Evolutionary conservation across 2,113 vertebrate genomes (phyloP), one percentile per base, ranked within the genome.

Genomic region (Oceanodroma tethys): DNA sequence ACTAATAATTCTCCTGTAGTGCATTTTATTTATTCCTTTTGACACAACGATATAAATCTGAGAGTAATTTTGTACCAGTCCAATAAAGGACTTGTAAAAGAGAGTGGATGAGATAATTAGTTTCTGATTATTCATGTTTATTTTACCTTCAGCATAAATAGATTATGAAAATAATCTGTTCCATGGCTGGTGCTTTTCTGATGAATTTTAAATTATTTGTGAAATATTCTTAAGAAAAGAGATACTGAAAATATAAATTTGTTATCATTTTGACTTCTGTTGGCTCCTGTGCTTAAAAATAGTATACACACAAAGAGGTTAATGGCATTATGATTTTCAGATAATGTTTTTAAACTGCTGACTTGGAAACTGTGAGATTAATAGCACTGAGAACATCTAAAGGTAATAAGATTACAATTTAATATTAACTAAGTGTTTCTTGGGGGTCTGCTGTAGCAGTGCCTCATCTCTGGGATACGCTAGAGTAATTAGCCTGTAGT

Each of bases 401-500:
- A 85, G 43, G 66, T 90, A 96, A 96, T 58, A 86, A 80, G 88
- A 95, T 97, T 93, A 96, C 73, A 86, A 82, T 91, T 88, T 93
- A 92, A 71, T 89, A 71, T 86, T 93, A 95, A 93, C 78, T 66
- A 84, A 93, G 84, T 45, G 63, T 85, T 95, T 96, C 81, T 88
- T 76, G 58, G 86, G 66, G 56, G 48, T 92, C 63, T 95, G 83
- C 88, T 86, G 38, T 71, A 81, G 60, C 63, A 1, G 21, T 40
- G 84, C 29, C 72, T 95, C 56, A 23, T 67, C 58, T 88, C 87
- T 70, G 84, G 47, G 53, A 86, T 82, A 45, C 53, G 40, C 62
- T 43, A 16, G 60, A 95, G 96, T 62, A 86, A 93, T 90, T 92
- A 96, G 91, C 59, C 89, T 93, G 87, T 55, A 95, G 96, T 97